phyloP scores from a whole-genome alignment of 2,113 vertebrate species.

The Probosciger aterrimus region DNA sequence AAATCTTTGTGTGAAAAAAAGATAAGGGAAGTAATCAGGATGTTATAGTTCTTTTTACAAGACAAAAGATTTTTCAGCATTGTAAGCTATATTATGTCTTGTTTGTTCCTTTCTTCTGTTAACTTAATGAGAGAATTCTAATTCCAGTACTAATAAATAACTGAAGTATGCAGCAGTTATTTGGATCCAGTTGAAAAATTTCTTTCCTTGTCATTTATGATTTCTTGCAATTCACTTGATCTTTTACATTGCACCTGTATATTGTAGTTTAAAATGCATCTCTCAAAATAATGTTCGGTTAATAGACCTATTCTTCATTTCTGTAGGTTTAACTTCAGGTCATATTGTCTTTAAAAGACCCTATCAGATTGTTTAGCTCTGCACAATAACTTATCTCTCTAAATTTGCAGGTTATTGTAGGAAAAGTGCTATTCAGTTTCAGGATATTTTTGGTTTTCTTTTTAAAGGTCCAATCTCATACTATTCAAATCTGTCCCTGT shows the following conservation, averaged over 20 bases:
- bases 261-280: slow-evolving; percentile 23
- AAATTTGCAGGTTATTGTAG: slow-evolving; percentile 30
- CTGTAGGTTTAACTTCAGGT: slow-evolving; percentile 31
- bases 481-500: slow-evolving; percentile 7
- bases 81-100: not conserved
- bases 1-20: not conserved
- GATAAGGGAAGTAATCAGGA: not conserved
- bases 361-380: slow-evolving; percentile 39
- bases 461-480: not conserved
- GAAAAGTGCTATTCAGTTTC: slow-evolving; percentile 33
- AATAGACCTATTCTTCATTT: slow-evolving; percentile 42
- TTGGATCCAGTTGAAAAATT: slow-evolving; percentile 11
- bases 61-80: not conserved
- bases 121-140: slow-evolving; percentile 16
- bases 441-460: not conserved
- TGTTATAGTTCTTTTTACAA: not conserved
- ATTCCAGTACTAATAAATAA: slow-evolving; percentile 26
- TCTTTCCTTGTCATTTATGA: slow-evolving; percentile 10
- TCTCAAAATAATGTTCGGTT: slow-evolving; percentile 38
- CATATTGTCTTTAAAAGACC: not conserved
- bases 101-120: not conserved
- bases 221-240: slow-evolving; percentile 27
- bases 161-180: slow-evolving; percentile 13
- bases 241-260: slow-evolving; percentile 24
- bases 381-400: slow-evolving; percentile 28